Evolutionary conservation across 2,797 vertebrate genomes (phyloP), one percentile per base, ranked within the genome.

Genomic region (Alosa sapidissima): DNA sequence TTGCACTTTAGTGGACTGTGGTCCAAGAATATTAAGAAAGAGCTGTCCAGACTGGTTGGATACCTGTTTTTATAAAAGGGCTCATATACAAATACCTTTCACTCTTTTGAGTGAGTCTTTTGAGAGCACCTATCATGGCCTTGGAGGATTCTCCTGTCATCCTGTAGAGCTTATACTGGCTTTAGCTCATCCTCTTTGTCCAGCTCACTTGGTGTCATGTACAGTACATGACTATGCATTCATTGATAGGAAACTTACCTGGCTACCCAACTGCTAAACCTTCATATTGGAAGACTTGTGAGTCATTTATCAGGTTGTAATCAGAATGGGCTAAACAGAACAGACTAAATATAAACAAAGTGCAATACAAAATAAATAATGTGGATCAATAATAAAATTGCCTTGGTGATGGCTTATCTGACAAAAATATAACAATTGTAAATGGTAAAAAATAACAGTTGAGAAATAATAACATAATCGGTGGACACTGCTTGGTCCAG

Each of bases 351-450:
- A 45, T 36, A 83, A 93, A 89, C 85, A 93, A 94, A 92, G 91
- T 92, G 90, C 91, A 89, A 88, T 93, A 94, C 86, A 95, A 88
- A 90, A 91, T 88, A 95, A 95, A 95, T 94, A 94, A 92, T 91
- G 84, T 93, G 92, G 93, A 86, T 92, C 91, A 92, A 89, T 93
- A 85, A 92, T 87, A 91, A 92, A 92, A 91, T 89, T 89, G 84
- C 87, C 92, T 93, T 91, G 91, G 88, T 89, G 86, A 93, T 93
- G 91, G 92, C 91, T 93, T 45, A 91, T 90, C 90, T 92, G 93
- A 91, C 92, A 93, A 92, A 93, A 93, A 92, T 92, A 91, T 90
- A 93, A 91, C 49, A 87, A 84, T 86, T 85, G 91, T 85, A 92
- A 90, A 85, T 91, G 92, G 87, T 89, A 87, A 89, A 84, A 93